Evolutionary conservation across 37 sponge, comb jelly and placozoan genomes (phyloP).

Genomic region (Oscarella lobularis): DNA sequence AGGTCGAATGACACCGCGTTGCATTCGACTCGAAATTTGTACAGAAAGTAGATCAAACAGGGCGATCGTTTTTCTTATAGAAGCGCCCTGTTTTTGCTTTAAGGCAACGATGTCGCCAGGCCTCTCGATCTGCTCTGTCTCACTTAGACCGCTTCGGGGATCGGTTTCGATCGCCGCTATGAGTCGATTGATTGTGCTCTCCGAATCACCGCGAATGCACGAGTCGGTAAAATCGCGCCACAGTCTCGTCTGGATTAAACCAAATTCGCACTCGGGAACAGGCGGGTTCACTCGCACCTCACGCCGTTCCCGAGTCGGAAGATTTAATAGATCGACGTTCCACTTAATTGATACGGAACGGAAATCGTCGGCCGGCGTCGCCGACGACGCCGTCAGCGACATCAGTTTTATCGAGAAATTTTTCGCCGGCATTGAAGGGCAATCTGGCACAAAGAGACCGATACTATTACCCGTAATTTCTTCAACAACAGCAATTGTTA

Average conservation of each 20-base stretch:
- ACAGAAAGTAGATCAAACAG: not conserved
- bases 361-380: not conserved
- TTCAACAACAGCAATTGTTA: not conserved
- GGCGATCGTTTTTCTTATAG: not conserved
- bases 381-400: not conserved
- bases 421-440: not conserved
- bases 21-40: not conserved
- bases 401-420: not conserved
- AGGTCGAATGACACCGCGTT: not conserved
- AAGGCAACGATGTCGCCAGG: not conserved
- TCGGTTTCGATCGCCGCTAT: not conserved
- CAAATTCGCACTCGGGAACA: not conserved
- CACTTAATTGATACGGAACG: not conserved
- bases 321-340: not conserved
- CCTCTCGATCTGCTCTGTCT: too few species aligned
- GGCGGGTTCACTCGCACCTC: too few species aligned
- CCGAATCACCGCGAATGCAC: not conserved
- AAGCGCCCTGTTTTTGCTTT: too few species aligned
- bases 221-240: not conserved
- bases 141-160: too few species aligned
- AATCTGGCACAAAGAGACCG: not conserved
- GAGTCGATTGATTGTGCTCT: too few species aligned
- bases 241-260: too few species aligned
- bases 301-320: too few species aligned
- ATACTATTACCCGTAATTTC: not conserved